Base-by-base conservation (phyloP, 2,888 invertebrate species). In the Nephrotoma flavescens region DNA sequence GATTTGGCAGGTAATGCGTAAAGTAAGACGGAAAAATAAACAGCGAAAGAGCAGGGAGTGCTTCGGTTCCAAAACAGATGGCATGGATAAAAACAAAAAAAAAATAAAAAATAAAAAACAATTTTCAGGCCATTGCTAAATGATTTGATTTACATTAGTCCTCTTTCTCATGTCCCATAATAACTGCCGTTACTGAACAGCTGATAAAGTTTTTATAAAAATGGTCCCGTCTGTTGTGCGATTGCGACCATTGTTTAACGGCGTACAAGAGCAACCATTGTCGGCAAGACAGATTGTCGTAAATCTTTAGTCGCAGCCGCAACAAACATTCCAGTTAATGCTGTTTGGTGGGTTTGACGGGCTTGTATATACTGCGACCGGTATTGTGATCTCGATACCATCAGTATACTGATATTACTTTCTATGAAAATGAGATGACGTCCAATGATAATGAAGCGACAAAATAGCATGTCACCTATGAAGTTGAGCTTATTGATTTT, bases 101-200 rank as follows among this genome's bases (percentile, higher is more conserved):
- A n/a, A n/a, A n/a, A n/a, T n/a, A n/a, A n/a, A 52, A 98, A 95
- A 31, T 95, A 96, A 0, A 96, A 95, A 0, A 98, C 96, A 0
- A 98, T 98, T 90, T 98, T 97, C 85, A 98, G 1, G 96, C 95
- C 57, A 99, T 93, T 0, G 98, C 97, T 31, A 98, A 92, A 89
- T 97, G 95, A 0, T 98, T 99, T 0, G 98, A 97, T 90, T 98
- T 98, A 89, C 98, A 97, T 11, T 99, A 92, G 90, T 99, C 99
- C 89, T 98, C 98, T 90, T 99, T 99, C 90, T 99, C 98, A 89
- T 99, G 98, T 0, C 98, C 98, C 96, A 99, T 97, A 84, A 99
- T 97, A 0, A 96, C 95, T 0, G 97, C 96, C 96, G 88, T 95
- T 95, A 88, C 94, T 93, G 11, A 93, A 93, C 85, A 89, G 90